Percentiles rank a stretch among this genome's conserved stretches.
Evolutionary conservation across 2,888 invertebrate species (phyloP).

Genomic region (Sesia bembeciformis): DNA sequence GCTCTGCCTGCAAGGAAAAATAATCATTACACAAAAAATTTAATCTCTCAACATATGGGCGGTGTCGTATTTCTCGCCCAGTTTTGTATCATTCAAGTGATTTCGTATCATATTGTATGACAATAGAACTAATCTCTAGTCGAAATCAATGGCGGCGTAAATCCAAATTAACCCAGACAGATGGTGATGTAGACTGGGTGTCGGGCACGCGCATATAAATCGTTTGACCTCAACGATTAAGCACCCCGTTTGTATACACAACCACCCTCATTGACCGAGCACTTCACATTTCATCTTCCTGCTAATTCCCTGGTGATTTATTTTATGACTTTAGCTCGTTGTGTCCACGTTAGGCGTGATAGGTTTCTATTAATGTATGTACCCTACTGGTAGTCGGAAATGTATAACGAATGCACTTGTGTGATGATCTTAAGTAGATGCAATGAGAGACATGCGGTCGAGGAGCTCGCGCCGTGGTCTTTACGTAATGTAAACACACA

Average conservation of each 20-base stretch:
- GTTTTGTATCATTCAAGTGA: slow-evolving; percentile 41
- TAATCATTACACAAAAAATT: slow-evolving; percentile 14
- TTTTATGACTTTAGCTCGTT: slow-evolving; percentile 12
- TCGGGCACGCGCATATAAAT: slow-evolving; percentile 43
- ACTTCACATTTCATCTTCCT: slow-evolving; percentile 19
- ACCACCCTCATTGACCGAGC: slow-evolving; percentile 23
- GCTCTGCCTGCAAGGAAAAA: slow-evolving; percentile 78
- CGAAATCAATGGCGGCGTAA: slow-evolving; percentile 46
- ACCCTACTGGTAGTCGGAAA: background rate
- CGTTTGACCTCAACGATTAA: slow-evolving; percentile 40
- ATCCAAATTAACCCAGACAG: slow-evolving; percentile 50
- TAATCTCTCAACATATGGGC: slow-evolving; percentile 23
- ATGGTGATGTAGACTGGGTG: slow-evolving; percentile 16
- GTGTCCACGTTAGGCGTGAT: slow-evolving; percentile 7
- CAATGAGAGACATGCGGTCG: slow-evolving; percentile 19
- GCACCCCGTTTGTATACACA: slow-evolving; percentile 3
- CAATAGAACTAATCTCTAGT: slow-evolving; percentile 47
- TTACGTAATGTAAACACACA: too few species aligned
- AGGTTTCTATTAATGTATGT: background rate
- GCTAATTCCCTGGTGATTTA: slow-evolving; percentile 26
- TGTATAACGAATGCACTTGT: slow-evolving; percentile 8
- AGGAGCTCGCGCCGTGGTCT: background rate
- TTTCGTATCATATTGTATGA: slow-evolving; percentile 20
- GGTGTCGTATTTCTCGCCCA: slow-evolving; percentile 39
- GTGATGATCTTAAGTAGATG: slow-evolving; percentile 31